These are phyloP conservation scores for Cephus cinctus DNA, from an alignment of 1,140 invertebrate genomes.

Conservation along the genomic window DNA sequence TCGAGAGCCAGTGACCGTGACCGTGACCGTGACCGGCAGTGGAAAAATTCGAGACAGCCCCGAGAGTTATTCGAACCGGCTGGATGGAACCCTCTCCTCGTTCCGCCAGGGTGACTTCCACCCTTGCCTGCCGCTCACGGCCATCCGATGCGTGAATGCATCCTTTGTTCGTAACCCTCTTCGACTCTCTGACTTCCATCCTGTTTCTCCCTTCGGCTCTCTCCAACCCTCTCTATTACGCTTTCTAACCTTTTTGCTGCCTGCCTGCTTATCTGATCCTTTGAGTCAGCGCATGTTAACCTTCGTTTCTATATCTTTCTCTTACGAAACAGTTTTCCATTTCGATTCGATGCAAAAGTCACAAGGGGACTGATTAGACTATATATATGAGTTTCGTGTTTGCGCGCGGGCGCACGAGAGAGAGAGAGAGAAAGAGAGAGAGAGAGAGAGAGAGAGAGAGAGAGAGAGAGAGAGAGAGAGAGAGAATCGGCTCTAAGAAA, in stretches of 20 bases:
- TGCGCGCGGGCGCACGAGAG: too few relatives aligned
- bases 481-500: conserved; percentile 15
- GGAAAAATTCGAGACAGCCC: conserved; percentile 17
- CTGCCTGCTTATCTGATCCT: conserved; percentile 24
- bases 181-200: background rate
- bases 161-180: conserved; percentile 33
- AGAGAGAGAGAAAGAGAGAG: too few relatives aligned
- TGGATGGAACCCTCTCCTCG: too few relatives aligned
- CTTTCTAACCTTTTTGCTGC: conserved; percentile 8
- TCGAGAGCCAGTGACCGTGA: background rate
- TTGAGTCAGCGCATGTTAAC: conserved; percentile 27
- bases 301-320: too few relatives aligned
- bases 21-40: background rate
- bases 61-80: too few relatives aligned
- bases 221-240: conserved; percentile 6
- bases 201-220: background rate
- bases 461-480: conserved; percentile 10
- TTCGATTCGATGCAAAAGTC: too few relatives aligned
- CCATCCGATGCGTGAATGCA: conserved; percentile 42
- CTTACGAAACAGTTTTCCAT: too few relatives aligned
- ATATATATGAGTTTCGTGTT: too few relatives aligned
- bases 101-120: conserved; percentile 38
- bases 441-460: too few relatives aligned
- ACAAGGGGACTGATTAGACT: too few relatives aligned
- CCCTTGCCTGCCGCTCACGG: too few relatives aligned